These are phyloP conservation scores for Drosophila pandora DNA, from an alignment of 1,140 invertebrate species.

Conservation along the genomic window DNA sequence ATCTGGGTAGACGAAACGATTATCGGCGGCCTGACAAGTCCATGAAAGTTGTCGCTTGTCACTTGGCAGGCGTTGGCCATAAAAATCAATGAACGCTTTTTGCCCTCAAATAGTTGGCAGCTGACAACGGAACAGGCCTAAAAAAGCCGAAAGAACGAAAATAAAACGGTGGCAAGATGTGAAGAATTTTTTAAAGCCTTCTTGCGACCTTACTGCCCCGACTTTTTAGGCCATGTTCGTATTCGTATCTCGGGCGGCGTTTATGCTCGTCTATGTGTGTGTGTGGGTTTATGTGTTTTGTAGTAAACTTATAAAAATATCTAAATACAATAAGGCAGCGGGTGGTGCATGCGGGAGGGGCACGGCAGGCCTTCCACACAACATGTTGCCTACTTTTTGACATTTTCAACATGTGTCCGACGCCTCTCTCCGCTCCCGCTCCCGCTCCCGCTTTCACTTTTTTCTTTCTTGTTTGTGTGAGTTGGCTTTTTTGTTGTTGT, in stretches of 20 bases:
- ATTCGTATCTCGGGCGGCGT: slow-evolving; percentile 4
- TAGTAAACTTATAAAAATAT: slow-evolving; percentile 67
- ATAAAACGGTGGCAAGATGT: slow-evolving; percentile 52
- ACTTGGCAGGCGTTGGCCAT: slow-evolving; percentile 67
- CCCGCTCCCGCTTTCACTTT: slow-evolving; percentile 5
- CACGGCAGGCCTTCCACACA: slow-evolving; percentile 50
- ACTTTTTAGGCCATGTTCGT: slow-evolving; percentile 49
- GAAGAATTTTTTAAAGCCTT: slow-evolving; percentile 68
- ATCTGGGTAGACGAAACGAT: slow-evolving; percentile 17
- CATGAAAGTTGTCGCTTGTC: slow-evolving; percentile 47
- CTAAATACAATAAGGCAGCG: slow-evolving; percentile 54
- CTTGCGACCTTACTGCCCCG: slow-evolving; percentile 51
- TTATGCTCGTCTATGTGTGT: slow-evolving; percentile 22
- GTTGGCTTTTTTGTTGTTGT: slow-evolving; percentile 38
- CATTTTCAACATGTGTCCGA: slow-evolving; percentile 80
- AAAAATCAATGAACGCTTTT: slow-evolving; percentile 75
- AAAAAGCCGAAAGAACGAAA: slow-evolving; percentile 30
- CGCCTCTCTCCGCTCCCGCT: slow-evolving; percentile 28
- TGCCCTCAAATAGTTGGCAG: slow-evolving; percentile 64
- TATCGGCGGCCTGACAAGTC: slow-evolving; percentile 48
- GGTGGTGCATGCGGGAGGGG: slow-evolving; percentile 7
- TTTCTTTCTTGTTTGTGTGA: slow-evolving; percentile 15
- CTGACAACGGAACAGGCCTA: slow-evolving; percentile 48
- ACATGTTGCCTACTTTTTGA: slow-evolving; percentile 81
- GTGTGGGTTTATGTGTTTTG: slow-evolving; percentile 39